Evolutionary conservation across 2,797 vertebrate species (phyloP).

Genomic region (Sebastes vulpes): DNA sequence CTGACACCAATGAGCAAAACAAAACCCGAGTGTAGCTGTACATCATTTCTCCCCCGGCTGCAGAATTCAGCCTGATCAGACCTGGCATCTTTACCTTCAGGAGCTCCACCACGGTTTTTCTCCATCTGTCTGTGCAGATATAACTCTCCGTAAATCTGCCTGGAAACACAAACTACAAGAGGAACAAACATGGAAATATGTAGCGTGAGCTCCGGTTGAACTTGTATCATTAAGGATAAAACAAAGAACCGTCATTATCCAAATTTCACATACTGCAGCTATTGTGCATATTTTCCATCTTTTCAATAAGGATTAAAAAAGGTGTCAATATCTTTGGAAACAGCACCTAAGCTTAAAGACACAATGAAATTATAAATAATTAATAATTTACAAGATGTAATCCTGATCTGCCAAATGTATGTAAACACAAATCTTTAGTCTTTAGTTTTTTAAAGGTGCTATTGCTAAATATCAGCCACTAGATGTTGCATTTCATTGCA

Average conservation of each 20-base stretch:
- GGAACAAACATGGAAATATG: conserved; percentile 40
- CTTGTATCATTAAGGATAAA: background rate
- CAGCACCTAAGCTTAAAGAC: background rate
- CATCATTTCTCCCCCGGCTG: conserved; percentile 53
- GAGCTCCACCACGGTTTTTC: conserved; percentile 61
- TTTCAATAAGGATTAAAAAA: background rate
- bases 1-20: conserved; percentile 55
- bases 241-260: background rate
- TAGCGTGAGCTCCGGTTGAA: conserved; percentile 13
- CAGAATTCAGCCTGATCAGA: conserved; percentile 79
- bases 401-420: background rate
- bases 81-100: conserved; percentile 78
- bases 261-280: background rate
- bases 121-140: conserved; percentile 78
- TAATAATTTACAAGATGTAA: background rate
- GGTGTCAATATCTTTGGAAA: background rate
- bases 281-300: background rate
- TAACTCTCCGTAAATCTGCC: conserved; percentile 59
- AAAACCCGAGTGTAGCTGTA: conserved; percentile 62
- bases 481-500: too few relatives aligned
- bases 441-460: background rate
- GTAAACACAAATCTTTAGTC: background rate
- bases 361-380: background rate
- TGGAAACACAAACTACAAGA: conserved; percentile 55
- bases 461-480: too few relatives aligned